These are phyloP conservation scores for Drosophila setosimentum DNA, from an alignment of 2,888 invertebrate genomes.

Conservation along the genomic window DNA sequence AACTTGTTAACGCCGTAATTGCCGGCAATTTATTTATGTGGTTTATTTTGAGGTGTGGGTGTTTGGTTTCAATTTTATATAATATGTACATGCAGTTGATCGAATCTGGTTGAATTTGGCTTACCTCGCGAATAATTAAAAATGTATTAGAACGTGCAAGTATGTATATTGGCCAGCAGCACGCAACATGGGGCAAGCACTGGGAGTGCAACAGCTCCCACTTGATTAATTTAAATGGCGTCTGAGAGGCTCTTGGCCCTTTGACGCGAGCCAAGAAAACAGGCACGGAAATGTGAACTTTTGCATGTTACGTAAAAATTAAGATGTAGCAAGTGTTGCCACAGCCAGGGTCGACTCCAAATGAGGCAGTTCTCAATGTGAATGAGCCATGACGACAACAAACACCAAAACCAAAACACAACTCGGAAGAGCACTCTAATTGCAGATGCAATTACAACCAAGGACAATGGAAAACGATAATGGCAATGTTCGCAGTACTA, in stretches of 20 bases:
- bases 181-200: slow-evolving; percentile 48
- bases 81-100: slow-evolving; percentile 52
- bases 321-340: slow-evolving; percentile 77
- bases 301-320: slow-evolving; percentile 76
- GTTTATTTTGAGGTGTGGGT: slow-evolving; percentile 29
- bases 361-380: slow-evolving; percentile 28
- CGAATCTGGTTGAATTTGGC: slow-evolving; percentile 50
- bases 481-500: neutral
- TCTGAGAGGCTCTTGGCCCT: slow-evolving; percentile 28
- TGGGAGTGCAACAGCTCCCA: slow-evolving; percentile 34
- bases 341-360: slow-evolving; percentile 6
- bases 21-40: slow-evolving; percentile 85
- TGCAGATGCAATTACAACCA: slow-evolving; percentile 52
- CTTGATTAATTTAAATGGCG: slow-evolving; percentile 70
- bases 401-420: slow-evolving; percentile 38
- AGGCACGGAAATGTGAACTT: slow-evolving; percentile 30
- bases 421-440: slow-evolving; percentile 77
- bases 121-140: slow-evolving; percentile 67
- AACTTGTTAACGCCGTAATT: slow-evolving; percentile 86
- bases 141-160: slow-evolving; percentile 70
- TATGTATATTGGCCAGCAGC: slow-evolving; percentile 60
- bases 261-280: slow-evolving; percentile 16
- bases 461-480: slow-evolving; percentile 11
- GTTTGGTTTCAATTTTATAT: slow-evolving; percentile 35
- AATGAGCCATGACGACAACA: slow-evolving; percentile 45